Evolutionary conservation across 1,140 invertebrate genomes (phyloP).

Genomic region (Leptinotarsa undecemlineata): DNA sequence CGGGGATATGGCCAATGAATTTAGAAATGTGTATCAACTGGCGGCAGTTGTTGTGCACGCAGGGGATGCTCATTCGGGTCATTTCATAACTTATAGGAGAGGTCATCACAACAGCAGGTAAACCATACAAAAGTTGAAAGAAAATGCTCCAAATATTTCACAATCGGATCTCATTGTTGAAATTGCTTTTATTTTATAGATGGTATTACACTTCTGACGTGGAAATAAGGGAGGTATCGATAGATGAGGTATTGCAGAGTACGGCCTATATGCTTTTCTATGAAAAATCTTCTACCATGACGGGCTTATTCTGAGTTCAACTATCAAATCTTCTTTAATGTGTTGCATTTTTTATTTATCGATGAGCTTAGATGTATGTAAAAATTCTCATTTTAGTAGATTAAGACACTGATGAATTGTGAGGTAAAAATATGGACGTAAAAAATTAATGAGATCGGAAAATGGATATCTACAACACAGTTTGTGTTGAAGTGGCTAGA

Average conservation of each 20-base stretch:
- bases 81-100: constrained; percentile 89
- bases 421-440: neutral
- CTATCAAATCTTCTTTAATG: neutral
- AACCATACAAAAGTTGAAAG: constrained; percentile 10
- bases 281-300: constrained; percentile 58
- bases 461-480: neutral
- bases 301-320: constrained; percentile 39
- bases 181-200: constrained; percentile 49
- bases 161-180: no score
- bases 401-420: no score
- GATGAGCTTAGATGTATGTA: no score
- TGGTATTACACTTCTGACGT: constrained; percentile 73
- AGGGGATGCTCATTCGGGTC: constrained; percentile 82
- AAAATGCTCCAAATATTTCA: neutral
- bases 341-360: neutral
- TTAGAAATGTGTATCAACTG: constrained; percentile 68
- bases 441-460: neutral
- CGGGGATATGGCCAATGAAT: constrained; percentile 50
- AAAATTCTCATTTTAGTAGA: no score
- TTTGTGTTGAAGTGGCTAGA: no score
- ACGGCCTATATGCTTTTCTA: constrained; percentile 71
- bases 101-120: constrained; percentile 61
- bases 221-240: constrained; percentile 67
- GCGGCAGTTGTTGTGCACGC: constrained; percentile 87
- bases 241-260: constrained; percentile 68